These are phyloP conservation scores for Zosterops borbonicus DNA, from an alignment of 2,113 vertebrate genomes.

Conservation along the genomic window DNA sequence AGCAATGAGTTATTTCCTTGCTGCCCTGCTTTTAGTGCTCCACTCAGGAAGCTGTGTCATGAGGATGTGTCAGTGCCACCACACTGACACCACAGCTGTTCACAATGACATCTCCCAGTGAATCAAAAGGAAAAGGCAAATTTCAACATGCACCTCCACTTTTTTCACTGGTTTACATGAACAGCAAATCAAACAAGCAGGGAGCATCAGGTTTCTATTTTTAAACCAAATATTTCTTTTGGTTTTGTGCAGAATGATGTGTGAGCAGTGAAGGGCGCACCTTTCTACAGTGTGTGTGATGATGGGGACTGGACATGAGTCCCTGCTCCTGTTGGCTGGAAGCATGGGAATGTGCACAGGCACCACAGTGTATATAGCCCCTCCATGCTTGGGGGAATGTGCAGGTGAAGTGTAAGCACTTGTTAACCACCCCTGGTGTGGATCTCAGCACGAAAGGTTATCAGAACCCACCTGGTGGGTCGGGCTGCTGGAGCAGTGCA, in stretches of 20 bases:
- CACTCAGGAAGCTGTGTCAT: background rate
- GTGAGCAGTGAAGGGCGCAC: fast-evolving
- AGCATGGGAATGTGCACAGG: background rate
- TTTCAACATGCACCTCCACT: background rate
- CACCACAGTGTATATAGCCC: background rate
- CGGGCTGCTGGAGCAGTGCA: background rate
- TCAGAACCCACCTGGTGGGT: fast-evolving
- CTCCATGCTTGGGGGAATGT: fast-evolving
- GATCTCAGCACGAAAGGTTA: fast-evolving
- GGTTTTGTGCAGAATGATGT: background rate
- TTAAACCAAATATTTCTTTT: background rate
- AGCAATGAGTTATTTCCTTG: background rate
- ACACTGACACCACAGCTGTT: background rate
- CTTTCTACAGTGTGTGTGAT: fast-evolving
- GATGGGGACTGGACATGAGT: fast-evolving
- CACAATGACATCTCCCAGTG: background rate
- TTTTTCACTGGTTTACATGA: background rate
- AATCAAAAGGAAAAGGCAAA: constrained; percentile 44
- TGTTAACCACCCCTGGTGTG: fast-evolving
- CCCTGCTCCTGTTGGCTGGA: background rate
- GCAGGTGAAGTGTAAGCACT: fast-evolving
- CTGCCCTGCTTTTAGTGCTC: background rate
- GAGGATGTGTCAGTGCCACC: background rate
- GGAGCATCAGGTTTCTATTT: background rate
- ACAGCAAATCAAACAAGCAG: background rate